Conservation (phyloP, 2,113 vertebrate genomes). For the Lagopus muta region DNA sequence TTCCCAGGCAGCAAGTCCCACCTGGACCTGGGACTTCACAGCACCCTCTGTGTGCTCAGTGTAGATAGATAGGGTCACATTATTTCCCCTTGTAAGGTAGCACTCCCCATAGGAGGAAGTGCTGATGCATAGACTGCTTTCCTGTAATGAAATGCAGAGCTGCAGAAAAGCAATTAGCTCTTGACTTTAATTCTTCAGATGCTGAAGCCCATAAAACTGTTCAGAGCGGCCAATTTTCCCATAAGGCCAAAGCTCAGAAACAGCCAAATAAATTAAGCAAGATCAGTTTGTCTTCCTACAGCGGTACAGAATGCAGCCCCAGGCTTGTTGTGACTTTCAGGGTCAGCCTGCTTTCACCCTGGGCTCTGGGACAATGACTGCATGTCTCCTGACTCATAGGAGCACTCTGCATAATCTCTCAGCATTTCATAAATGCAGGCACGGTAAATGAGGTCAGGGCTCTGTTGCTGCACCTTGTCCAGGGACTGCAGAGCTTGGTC, state of each 20-base stretch:
- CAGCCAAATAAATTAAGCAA: background rate
- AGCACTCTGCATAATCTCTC: slow-evolving; percentile 41
- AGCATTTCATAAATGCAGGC: slow-evolving; percentile 9
- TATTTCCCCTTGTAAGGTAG: background rate
- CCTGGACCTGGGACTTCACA: background rate
- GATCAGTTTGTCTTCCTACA: background rate
- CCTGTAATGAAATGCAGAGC: background rate
- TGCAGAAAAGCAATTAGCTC: background rate
- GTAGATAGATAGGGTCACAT: background rate
- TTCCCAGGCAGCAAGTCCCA: background rate
- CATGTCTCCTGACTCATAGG: slow-evolving; percentile 14
- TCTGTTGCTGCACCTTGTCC: background rate
- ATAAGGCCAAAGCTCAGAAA: background rate
- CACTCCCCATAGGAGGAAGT: background rate
- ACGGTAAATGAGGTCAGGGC: slow-evolving; percentile 39
- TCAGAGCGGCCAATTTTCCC: background rate
- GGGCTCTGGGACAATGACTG: slow-evolving; percentile 35
- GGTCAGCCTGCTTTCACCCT: slow-evolving; percentile 27
- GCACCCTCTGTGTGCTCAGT: background rate
- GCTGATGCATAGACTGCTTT: background rate
- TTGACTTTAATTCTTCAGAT: background rate
- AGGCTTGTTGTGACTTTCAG: background rate
- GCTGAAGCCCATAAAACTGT: background rate
- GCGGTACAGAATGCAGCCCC: background rate
- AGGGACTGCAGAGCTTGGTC: slow-evolving; percentile 23